Conservation (phyloP, 2,888 invertebrate genomes). For the Invenusta paracnida region DNA sequence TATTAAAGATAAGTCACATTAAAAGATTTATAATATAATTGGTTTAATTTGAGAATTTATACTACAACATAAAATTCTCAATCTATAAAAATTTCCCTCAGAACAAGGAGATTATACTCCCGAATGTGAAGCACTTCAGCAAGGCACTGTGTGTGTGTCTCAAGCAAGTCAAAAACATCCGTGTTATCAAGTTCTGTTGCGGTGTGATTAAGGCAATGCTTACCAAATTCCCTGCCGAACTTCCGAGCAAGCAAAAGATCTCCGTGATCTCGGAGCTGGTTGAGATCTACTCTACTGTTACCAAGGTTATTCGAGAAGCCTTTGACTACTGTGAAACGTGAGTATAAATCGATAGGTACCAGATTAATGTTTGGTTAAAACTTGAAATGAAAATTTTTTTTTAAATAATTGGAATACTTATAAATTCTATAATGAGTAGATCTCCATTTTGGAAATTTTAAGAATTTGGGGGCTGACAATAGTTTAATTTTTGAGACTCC, state of each 20-base stretch:
- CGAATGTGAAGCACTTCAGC: not conserved
- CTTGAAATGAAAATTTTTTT: too few species aligned
- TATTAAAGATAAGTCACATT: too few species aligned
- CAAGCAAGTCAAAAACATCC: not conserved
- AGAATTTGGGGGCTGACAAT: too few species aligned
- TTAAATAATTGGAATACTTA: too few species aligned
- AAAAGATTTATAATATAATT: too few species aligned
- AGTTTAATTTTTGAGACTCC: too few species aligned
- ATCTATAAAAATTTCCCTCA: too few species aligned
- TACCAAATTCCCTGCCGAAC: conserved; percentile 40
- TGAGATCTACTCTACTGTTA: conserved; percentile 40
- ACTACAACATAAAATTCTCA: too few species aligned
- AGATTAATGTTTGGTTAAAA: too few species aligned
- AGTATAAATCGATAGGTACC: not conserved
- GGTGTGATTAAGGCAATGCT: conserved; percentile 21
- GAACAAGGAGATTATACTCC: not conserved
- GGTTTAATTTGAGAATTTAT: too few species aligned
- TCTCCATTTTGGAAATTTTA: too few species aligned
- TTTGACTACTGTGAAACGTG: conserved; percentile 36
- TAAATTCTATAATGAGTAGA: too few species aligned
- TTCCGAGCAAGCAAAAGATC: conserved; percentile 37
- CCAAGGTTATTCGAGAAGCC: conserved; percentile 38
- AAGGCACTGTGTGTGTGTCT: conserved; percentile 10
- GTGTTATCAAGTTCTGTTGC: conserved; percentile 23
- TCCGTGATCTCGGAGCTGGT: conserved; percentile 36